These are phyloP conservation scores for Clunio marinus DNA, from an alignment of 2,888 invertebrate species.

Conservation along the genomic window DNA sequence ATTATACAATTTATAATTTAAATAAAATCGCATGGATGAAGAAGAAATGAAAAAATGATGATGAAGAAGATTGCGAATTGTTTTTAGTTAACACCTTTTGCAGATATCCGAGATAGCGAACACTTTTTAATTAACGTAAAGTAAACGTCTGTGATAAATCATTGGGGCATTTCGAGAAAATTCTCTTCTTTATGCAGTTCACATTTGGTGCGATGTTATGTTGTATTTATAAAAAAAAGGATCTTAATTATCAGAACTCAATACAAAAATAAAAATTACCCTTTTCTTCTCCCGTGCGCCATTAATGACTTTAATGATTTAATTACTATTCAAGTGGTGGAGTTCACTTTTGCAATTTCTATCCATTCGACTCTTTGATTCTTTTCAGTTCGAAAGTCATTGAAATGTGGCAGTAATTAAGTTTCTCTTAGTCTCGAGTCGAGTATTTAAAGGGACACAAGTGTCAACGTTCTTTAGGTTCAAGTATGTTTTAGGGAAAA, in stretches of 20 bases:
- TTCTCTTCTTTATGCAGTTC: background rate
- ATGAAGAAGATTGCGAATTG: background rate
- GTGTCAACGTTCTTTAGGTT: conserved; percentile 12
- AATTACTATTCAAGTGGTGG: conserved; percentile 36
- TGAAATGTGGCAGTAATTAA: conserved; percentile 29
- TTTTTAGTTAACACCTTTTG: background rate
- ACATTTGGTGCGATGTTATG: background rate
- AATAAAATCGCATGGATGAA: no score
- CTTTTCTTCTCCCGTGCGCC: conserved; percentile 12
- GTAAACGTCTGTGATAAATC: no score
- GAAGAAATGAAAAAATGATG: no score
- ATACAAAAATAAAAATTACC: conserved; percentile 24
- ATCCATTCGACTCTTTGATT: background rate
- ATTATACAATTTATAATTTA: background rate
- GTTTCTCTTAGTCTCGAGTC: background rate
- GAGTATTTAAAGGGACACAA: conserved; percentile 16
- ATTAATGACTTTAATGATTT: conserved; percentile 32
- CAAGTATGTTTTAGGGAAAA: background rate
- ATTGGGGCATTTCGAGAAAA: no score
- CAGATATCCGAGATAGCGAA: background rate
- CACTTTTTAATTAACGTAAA: conserved; percentile 5
- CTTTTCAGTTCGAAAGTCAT: conserved; percentile 24
- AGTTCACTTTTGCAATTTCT: no score
- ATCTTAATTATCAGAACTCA: conserved; percentile 34
- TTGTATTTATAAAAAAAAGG: background rate